Evolutionary conservation across 2,113 vertebrate species (phyloP).

Genomic region (Pogonocichla stellata): DNA sequence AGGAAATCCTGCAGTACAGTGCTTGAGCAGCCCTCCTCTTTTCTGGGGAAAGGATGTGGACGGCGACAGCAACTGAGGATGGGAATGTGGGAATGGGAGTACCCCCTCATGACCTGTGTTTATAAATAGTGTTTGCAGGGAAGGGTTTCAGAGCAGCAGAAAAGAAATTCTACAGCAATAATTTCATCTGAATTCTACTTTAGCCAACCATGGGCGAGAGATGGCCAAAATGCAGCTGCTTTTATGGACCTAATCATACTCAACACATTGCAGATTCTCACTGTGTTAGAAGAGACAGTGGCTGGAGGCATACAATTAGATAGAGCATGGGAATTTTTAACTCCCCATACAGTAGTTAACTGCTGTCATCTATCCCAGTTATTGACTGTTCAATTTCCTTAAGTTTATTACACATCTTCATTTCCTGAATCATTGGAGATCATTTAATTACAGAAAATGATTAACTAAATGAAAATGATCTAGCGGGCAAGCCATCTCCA

Average conservation of each 20-base stretch:
- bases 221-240: background rate
- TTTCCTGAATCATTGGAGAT: slow-evolving; percentile 31
- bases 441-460: slow-evolving; percentile 58
- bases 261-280: background rate
- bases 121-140: background rate
- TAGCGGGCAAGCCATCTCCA: slow-evolving; percentile 14
- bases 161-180: background rate
- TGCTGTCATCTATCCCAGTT: slow-evolving; percentile 44
- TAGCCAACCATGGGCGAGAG: background rate
- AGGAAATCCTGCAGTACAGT: background rate
- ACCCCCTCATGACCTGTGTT: background rate
- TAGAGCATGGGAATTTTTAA: slow-evolving; percentile 5
- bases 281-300: background rate
- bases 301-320: background rate
- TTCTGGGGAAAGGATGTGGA: background rate
- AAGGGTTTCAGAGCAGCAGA: background rate
- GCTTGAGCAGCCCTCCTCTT: background rate
- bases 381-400: slow-evolving; percentile 53
- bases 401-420: slow-evolving; percentile 50
- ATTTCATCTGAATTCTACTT: background rate
- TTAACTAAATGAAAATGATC: slow-evolving; percentile 45
- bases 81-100: background rate
- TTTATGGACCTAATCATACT: background rate
- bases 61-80: background rate
- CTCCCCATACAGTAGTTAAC: background rate